These are phyloP conservation scores for Zoanthus sociatus DNA, from an alignment of 92 coral and sea anemone species.

Conservation along the genomic window DNA sequence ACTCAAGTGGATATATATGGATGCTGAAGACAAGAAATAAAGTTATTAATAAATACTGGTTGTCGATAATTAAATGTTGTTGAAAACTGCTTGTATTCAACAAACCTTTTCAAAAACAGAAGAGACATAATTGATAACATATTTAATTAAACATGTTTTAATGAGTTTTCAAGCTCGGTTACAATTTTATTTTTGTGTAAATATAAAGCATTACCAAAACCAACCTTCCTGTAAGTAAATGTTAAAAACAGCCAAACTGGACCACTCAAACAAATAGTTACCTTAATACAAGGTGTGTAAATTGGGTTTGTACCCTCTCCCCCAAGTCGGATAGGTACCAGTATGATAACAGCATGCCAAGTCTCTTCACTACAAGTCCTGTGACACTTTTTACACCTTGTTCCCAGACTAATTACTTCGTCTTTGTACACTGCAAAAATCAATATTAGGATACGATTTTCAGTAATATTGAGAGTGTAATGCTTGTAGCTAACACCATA, in stretches of 20 bases:
- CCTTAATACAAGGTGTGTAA: slow-evolving; percentile 94
- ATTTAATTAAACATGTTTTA: no score
- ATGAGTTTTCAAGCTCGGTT: no score
- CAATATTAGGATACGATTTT: background rate
- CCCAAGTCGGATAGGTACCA: slow-evolving; percentile 94
- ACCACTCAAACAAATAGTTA: background rate
- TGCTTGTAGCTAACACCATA: no score
- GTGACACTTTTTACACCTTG: slow-evolving; percentile 83
- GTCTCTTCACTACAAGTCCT: slow-evolving; percentile 67
- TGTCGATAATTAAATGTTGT: no score
- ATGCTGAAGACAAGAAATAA: no score
- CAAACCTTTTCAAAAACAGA: no score
- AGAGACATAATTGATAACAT: no score
- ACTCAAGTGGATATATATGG: no score
- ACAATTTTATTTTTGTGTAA: no score
- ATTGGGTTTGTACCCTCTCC: slow-evolving; percentile 94
- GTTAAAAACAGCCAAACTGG: background rate
- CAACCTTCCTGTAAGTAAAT: background rate
- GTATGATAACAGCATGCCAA: slow-evolving; percentile 92
- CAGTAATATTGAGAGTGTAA: no score
- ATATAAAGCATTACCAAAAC: background rate
- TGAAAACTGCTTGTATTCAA: no score
- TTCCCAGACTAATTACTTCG: slow-evolving; percentile 86
- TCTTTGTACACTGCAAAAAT: slow-evolving; percentile 82
- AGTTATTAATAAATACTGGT: no score